Conservation (phyloP, 2,797 vertebrate species). For the Aplochiton taeniatus region DNA sequence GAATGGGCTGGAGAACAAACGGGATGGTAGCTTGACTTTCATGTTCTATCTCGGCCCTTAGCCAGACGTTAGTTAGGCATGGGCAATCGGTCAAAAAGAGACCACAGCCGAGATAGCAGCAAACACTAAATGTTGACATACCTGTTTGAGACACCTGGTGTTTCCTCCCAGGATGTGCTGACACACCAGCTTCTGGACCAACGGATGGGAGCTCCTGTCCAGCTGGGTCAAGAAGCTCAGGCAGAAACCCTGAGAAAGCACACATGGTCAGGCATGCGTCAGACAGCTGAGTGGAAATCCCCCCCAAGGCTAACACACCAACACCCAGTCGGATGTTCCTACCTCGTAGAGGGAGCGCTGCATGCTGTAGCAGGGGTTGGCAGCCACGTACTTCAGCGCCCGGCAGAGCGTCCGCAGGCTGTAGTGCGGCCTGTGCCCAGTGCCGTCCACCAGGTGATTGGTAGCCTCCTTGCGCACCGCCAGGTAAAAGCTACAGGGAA, state of each 20-base stretch:
- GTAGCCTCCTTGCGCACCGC: slow-evolving; percentile 83
- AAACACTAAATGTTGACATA: slow-evolving; percentile 41
- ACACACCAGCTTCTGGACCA: slow-evolving; percentile 90
- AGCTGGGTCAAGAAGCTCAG: slow-evolving; percentile 96
- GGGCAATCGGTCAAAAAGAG: too few relatives aligned
- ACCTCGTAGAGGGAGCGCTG: slow-evolving; percentile 96
- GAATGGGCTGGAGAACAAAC: slow-evolving; percentile 80
- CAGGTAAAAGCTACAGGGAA: slow-evolving; percentile 85
- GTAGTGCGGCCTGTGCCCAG: slow-evolving; percentile 91
- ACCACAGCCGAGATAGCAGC: too few relatives aligned
- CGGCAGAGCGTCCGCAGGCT: slow-evolving; percentile 94
- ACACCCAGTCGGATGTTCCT: slow-evolving; percentile 15
- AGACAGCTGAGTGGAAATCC: neutral
- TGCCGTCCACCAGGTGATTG: slow-evolving; percentile 86
- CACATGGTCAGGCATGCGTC: neutral
- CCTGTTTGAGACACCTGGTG: slow-evolving; percentile 90
- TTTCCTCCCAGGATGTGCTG: slow-evolving; percentile 87
- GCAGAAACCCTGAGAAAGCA: slow-evolving; percentile 86
- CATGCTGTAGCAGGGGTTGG: slow-evolving; percentile 85
- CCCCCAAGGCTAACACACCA: neutral
- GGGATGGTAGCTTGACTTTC: neutral
- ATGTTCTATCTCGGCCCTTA: too few relatives aligned
- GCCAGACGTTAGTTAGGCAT: too few relatives aligned
- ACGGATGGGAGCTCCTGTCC: slow-evolving; percentile 87
- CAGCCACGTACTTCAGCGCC: slow-evolving; percentile 86